Evolutionary conservation across 2,888 invertebrate species (phyloP), one percentile per base, ranked within the genome.

Genomic region (Dasypogon diadema): DNA sequence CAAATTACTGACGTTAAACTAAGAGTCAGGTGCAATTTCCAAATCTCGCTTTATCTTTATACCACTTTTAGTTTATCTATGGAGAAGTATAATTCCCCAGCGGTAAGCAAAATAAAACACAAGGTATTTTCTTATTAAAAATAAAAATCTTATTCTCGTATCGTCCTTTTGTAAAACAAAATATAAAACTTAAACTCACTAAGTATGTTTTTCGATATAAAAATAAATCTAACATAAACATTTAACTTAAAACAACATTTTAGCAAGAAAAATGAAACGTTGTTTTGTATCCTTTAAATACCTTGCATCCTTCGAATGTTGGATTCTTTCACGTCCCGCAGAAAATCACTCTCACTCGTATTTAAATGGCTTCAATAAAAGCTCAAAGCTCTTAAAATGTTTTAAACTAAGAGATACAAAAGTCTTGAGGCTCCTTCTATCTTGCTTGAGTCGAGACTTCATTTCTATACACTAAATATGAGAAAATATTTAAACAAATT

Each of bases 121-220:
- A n/a, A n/a, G n/a, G n/a, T n/a, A 60, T 12, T 60, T 34, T 65
- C 46, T 65, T 65, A 65, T 65, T 65, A 65, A 65, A 65, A 65
- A 65, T 65, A 65, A 65, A 65, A 65, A 65, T 65, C 65, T 65
- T 65, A 65, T 65, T 65, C 65, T 46, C 60, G 46, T 65, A 46
- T 65, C 65, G 65, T 46, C 65, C 46, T 46, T 65, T 65, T 65
- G 65, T 65, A 65, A 65, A 65, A 65, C 65, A 65, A 65, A 65
- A 65, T 65, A 46, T 65, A 65, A 65, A 65, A 65, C 65, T 65
- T 65, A 65, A 65, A 48, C 21, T 48, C 14, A n/a, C 42, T 48
- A 65, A 14, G 65, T 48, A 24, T 65, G 18, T 46, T 46, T 65
- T 18, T 34, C n/a, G 16, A 37, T 16, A 37, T 18, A 60, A 60